phyloP scores from a whole-genome alignment of 2,113 vertebrate genomes.

The Cardinalis cardinalis region DNA sequence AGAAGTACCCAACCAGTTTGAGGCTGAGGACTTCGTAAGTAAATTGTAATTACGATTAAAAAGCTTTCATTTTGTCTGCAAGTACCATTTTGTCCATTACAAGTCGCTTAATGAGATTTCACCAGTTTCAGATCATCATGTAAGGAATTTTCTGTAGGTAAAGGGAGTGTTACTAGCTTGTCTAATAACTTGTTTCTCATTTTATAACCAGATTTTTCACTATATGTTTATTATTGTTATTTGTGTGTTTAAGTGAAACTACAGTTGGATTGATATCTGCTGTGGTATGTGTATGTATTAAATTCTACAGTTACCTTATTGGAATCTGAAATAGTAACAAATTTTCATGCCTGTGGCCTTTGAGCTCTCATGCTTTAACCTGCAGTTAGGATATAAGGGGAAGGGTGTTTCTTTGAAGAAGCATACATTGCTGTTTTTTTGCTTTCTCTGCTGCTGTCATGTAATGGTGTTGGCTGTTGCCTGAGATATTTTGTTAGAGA shows the following conservation, averaged over 20 bases:
- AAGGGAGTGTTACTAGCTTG: neutral
- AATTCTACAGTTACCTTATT: neutral
- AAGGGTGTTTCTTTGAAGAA: neutral
- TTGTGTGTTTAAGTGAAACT: neutral
- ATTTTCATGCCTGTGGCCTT: neutral
- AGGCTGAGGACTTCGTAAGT: constrained; percentile 85
- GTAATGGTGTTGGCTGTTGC: neutral
- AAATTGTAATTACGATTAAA: neutral
- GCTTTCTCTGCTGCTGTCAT: neutral
- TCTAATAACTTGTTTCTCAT: neutral
- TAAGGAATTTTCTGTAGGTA: neutral
- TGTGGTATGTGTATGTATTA: neutral
- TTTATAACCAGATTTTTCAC: neutral
- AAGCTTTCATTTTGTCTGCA: neutral
- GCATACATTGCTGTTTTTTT: accelerated
- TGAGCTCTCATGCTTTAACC: neutral
- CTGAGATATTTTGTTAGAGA: neutral
- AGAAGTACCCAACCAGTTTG: constrained; percentile 72
- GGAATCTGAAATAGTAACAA: neutral
- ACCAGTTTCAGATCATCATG: neutral
- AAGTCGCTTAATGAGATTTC: neutral
- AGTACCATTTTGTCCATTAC: neutral
- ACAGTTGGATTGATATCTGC: neutral
- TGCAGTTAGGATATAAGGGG: neutral
- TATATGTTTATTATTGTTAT: neutral